Conservation (phyloP, 2,113 vertebrate species). For the Camelus bactrianus region DNA sequence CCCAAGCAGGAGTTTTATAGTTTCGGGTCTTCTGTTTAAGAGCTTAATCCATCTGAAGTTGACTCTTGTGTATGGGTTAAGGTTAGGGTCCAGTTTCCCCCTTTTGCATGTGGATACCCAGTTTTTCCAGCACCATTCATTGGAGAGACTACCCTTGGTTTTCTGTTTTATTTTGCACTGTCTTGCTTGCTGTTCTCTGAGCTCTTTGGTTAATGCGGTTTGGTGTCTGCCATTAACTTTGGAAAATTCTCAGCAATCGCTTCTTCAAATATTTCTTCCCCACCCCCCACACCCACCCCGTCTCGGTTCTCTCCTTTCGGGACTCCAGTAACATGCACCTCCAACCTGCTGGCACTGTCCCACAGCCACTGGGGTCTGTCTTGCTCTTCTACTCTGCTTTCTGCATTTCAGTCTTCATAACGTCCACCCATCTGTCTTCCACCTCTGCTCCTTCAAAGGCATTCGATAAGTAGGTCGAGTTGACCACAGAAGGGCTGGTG, state of each 20-base stretch:
- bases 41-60: background rate
- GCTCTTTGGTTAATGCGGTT: background rate
- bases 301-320: background rate
- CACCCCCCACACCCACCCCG: background rate
- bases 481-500: fast-evolving
- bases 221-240: background rate
- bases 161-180: background rate
- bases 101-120: background rate
- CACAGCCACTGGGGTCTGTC: background rate
- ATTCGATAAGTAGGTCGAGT: background rate
- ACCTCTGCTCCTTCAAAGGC: background rate
- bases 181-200: background rate
- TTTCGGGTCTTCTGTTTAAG: background rate
- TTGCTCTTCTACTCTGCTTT: background rate
- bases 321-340: background rate
- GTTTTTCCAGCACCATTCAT: background rate
- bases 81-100: background rate
- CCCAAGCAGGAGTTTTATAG: background rate
- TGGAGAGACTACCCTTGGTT: background rate
- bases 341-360: background rate
- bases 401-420: background rate
- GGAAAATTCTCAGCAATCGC: background rate
- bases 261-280: background rate
- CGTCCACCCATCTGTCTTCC: background rate
- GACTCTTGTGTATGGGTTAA: background rate